Base-by-base conservation (phyloP, 1,140 invertebrate genomes). In the Chionoecetes opilio region DNA sequence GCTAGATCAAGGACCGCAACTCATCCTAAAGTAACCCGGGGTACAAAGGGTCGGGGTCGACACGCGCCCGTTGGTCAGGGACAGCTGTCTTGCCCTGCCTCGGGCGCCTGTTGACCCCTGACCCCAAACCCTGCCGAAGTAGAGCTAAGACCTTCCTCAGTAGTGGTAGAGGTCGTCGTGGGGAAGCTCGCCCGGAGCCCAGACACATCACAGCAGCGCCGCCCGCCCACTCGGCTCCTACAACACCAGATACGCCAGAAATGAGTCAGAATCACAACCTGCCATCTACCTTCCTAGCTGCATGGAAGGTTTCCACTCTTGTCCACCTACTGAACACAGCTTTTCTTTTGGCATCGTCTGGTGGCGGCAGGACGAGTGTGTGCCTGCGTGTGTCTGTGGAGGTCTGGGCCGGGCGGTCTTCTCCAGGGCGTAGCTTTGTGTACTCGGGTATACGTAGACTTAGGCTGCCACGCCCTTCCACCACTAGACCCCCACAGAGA, bases 371-470 rank as follows among this genome's bases (percentile, higher is more conserved):
- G n/a, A 75, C 87, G 41, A 89, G 87, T 89, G 35, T 89, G 17
- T 89, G 87, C 46, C 21, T 53, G 63, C 0, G 63, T 75, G 63
- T 75, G 21, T 5, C 63, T 75, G 63, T 75, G 89, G 89, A 63
- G 63, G 37, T 31, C 87, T 89, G 38, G 87, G 87, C 38, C 63
- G 11, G 37, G 87, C 32, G 63, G 17, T 82, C 35, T 75, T 91
- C 82, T 31, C 89, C n/a, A 63, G 34, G 46, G 46, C 29, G 90
- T 32, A 85, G 41, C 34, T 94, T 35, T 41, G 31, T 95, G 94
- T 95, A 95, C 94, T 95, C 94, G 94, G 94, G 94, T 95, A 92
- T 87, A 92, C 31, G 94, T 95, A 95, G 94, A 95, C 94, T 94
- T 95, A 84, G 91, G 91, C 94, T 91, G 88, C 94, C 94, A 93